These are phyloP conservation scores for Corapipo altera DNA, from an alignment of 2,113 vertebrate genomes.

Conservation along the genomic window DNA sequence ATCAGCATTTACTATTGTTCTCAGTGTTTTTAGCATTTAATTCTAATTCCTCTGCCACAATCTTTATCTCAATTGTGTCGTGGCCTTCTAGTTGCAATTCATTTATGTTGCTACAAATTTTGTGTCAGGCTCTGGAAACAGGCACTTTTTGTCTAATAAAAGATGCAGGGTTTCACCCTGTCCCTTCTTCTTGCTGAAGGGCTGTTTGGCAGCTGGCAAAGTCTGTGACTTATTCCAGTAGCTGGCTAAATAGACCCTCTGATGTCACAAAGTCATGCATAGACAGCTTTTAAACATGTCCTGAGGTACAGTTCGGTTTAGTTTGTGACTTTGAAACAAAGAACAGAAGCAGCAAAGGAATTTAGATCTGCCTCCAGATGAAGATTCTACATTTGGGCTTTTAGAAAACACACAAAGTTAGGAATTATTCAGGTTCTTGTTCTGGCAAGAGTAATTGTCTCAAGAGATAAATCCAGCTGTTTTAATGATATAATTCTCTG, in stretches of 20 bases:
- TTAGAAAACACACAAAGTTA: not conserved
- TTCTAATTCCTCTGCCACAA: not conserved
- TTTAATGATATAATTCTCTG: not conserved
- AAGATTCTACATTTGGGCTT: not conserved
- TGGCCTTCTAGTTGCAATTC: not conserved
- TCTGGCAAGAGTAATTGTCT: not conserved
- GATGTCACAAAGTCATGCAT: not conserved
- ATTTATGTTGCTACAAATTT: not conserved
- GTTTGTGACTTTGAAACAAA: not conserved
- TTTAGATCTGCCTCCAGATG: not conserved
- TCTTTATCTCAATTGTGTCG: not conserved
- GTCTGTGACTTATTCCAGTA: not conserved
- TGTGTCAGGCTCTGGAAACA: not conserved
- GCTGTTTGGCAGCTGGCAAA: not conserved
- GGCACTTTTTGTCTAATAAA: not conserved
- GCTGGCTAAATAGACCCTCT: not conserved
- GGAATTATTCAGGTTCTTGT: not conserved
- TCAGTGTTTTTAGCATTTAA: not conserved
- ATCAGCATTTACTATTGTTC: not conserved
- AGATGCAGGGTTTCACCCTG: not conserved
- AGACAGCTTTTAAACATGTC: not conserved
- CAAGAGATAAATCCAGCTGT: not conserved
- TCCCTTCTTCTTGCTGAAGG: not conserved
- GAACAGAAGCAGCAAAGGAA: not conserved
- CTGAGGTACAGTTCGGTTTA: not conserved